Evolutionary conservation across 2,888 invertebrate species (phyloP).

Genomic region (Athalia cordata): DNA sequence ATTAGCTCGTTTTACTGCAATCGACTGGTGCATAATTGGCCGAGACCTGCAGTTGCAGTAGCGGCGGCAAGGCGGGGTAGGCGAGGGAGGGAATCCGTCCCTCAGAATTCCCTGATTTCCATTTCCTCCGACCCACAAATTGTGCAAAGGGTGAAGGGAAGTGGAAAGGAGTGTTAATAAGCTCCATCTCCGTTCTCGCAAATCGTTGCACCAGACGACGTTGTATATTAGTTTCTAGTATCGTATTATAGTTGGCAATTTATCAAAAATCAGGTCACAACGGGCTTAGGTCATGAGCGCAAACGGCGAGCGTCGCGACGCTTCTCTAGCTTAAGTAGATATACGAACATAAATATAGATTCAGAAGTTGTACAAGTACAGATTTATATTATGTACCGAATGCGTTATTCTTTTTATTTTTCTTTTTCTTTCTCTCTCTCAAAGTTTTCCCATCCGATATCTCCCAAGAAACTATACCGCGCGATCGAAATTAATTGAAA

Average conservation of each 20-base stretch:
- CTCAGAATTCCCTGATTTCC: not conserved
- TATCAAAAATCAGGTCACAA: slow-evolving; percentile 43
- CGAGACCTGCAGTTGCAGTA: not conserved
- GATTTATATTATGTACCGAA: too few species aligned
- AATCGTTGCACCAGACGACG: not conserved
- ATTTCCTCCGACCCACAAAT: too few species aligned
- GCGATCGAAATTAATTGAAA: slow-evolving; percentile 27
- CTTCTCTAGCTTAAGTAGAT: slow-evolving; percentile 41
- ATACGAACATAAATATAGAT: slow-evolving; percentile 21
- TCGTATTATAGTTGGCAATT: slow-evolving; percentile 37
- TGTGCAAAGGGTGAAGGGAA: too few species aligned
- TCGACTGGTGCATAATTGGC: slow-evolving; percentile 47
- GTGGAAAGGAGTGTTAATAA: too few species aligned
- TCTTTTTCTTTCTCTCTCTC: too few species aligned
- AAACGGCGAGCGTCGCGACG: not conserved
- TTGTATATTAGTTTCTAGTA: too few species aligned
- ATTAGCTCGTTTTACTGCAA: slow-evolving; percentile 23
- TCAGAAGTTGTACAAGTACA: too few species aligned
- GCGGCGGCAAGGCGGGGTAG: too few species aligned
- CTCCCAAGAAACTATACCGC: slow-evolving; percentile 52
- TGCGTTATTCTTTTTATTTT: slow-evolving; percentile 53
- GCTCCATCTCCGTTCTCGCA: too few species aligned
- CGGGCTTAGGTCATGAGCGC: slow-evolving; percentile 23
- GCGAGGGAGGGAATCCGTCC: not conserved
- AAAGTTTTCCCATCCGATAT: slow-evolving; percentile 46